Conservation (phyloP, 2,888 invertebrate species). For the Ornithoptera priamus region DNA sequence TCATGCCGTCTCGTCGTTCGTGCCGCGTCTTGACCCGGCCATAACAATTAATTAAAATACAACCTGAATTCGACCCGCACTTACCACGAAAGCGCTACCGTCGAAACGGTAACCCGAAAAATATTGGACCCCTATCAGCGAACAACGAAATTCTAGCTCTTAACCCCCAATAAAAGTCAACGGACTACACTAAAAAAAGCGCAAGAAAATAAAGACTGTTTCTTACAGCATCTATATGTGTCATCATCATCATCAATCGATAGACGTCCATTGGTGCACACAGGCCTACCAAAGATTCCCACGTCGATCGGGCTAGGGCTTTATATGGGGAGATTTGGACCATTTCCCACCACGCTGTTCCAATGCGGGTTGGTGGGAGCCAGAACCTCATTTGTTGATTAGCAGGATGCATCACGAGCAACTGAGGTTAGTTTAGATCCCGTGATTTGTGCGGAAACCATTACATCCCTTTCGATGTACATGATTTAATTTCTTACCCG, state of each 20-base stretch:
- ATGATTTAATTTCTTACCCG: constrained; percentile 12
- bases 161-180: constrained; percentile 24
- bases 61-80: constrained; percentile 43
- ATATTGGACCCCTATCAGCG: constrained; percentile 45
- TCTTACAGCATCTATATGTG: not conserved
- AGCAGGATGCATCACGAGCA: no score
- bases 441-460: no score
- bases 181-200: not conserved
- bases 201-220: constrained; percentile 1
- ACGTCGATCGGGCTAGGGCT: no score
- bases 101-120: constrained; percentile 48
- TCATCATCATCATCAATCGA: no score
- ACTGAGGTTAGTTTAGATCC: no score
- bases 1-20: constrained; percentile 63
- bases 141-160: constrained; percentile 37
- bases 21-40: constrained; percentile 53
- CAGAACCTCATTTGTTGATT: no score
- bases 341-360: no score
- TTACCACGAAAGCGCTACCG: constrained; percentile 37
- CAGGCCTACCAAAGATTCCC: no score
- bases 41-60: constrained; percentile 76
- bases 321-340: no score
- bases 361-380: no score
- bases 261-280: no score
- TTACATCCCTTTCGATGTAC: not conserved